Evolutionary conservation across 2,113 vertebrate species (phyloP).

Genomic region (Callocephalon fimbriatum): DNA sequence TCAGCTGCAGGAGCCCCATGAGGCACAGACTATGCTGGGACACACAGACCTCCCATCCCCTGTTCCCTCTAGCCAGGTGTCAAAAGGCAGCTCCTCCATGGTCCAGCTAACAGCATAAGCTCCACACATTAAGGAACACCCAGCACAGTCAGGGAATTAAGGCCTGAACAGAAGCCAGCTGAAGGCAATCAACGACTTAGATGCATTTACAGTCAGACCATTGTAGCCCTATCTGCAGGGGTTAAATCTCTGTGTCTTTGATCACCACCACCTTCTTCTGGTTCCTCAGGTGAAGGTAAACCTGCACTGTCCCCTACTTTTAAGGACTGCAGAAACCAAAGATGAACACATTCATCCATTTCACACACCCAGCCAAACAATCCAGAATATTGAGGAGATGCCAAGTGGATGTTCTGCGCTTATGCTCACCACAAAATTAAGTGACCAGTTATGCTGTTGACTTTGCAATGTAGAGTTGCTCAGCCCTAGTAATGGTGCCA

Average conservation of each 20-base stretch:
- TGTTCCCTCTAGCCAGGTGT: not conserved
- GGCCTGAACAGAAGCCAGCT: not conserved
- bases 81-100: not conserved
- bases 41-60: rapidly evolving
- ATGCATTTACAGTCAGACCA: not conserved
- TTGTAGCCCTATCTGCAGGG: not conserved
- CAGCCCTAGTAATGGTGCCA: not conserved
- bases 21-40: rapidly evolving
- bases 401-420: not conserved
- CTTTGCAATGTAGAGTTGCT: not conserved
- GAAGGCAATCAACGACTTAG: not conserved
- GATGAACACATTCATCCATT: not conserved
- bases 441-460: not conserved
- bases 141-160: not conserved
- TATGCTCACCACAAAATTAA: not conserved
- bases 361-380: not conserved
- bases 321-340: not conserved
- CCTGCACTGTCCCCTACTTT: not conserved
- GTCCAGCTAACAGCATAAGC: not conserved
- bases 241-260: not conserved
- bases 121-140: not conserved
- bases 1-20: not conserved
- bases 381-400: not conserved
- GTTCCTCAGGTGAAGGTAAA: not conserved
- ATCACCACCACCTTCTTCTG: not conserved